A percentile compares a stretch with the other conserved stretches of the same genome.
Conservation (phyloP, 2,797 vertebrate species). For the Morus bassanus region DNA sequence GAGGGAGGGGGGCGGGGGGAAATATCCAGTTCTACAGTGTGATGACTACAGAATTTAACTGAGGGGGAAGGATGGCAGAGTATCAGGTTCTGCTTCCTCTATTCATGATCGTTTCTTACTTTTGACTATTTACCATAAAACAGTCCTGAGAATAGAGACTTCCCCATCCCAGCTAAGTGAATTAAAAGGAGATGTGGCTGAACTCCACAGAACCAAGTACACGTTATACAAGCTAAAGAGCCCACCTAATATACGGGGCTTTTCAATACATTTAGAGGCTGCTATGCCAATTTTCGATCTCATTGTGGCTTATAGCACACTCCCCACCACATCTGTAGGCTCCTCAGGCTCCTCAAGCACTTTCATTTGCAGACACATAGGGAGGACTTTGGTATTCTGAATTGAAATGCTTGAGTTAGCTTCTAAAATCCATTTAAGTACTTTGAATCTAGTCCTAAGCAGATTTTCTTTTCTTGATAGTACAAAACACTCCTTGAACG, state of each 20-base stretch:
- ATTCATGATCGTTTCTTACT: background rate
- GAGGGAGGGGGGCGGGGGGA: background rate
- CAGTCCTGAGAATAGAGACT: background rate
- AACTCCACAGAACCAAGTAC: background rate
- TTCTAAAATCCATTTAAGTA: background rate
- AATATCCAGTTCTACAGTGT: background rate
- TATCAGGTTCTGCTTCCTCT: background rate
- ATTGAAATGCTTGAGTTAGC: background rate
- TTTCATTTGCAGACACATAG: background rate
- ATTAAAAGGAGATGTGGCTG: background rate
- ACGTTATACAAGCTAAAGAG: background rate
- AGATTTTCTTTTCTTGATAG: background rate
- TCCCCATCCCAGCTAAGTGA: background rate
- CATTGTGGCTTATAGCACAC: background rate
- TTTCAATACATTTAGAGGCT: background rate
- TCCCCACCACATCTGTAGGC: background rate
- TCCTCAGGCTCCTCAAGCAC: background rate
- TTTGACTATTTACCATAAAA: background rate
- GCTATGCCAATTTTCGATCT: background rate
- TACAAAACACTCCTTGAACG: background rate
- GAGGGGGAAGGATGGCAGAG: background rate
- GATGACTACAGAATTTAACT: background rate
- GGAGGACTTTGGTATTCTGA: background rate
- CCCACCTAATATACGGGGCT: background rate
- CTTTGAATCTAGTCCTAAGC: background rate